Base-by-base conservation (phyloP, 2,113 vertebrate species). In the Psammodynastes pulverulentus region DNA sequence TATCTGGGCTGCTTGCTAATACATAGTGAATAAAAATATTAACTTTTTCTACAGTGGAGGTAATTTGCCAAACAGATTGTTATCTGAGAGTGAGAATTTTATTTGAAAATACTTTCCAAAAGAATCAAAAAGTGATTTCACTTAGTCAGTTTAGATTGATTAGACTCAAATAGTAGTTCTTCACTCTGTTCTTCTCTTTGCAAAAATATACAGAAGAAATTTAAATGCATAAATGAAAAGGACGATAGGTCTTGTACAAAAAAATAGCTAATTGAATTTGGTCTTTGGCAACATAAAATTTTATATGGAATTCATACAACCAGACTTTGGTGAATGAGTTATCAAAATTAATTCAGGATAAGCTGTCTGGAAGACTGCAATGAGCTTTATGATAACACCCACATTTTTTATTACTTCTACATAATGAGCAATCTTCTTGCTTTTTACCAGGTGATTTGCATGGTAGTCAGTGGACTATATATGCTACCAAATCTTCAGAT, bases 181-280 rank as follows among this genome's bases (percentile, higher is more conserved):
- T 62, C 58, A 89, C 90, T 95, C 56, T 94, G 91, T 93, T 90
- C 89, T 95, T 94, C 96, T 94, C 96, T 95, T 97, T 96, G 96
- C 96, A 88, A 85, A 96, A 89, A 95, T 97, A 96, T 95, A 96
- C 94, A 96, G 62, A 94, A 96, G 89, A 96, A 97, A 96, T 96
- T 96, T 97, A 67, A 96, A 97, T 97, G 92, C 96, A 95, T 96
- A 96, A 95, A 96, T 92, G 91, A 87, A 95, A 93, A 96, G 93
- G 92, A 96, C 95, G 95, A 93, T 51, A 93, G 88, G 95, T 87
- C 94, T 93, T 92, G 90, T 95, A 92, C 89, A 94, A 93, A 96
- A 96, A 96, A 96, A 96, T 95, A 96, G 89, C 89, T 95, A 95
- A 79, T 94, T 90, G 86, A 92, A 5, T 96, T 94, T 95, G 94